Evolutionary conservation across 1,140 invertebrate genomes (phyloP).

Genomic region (Listronotus bonariensis): DNA sequence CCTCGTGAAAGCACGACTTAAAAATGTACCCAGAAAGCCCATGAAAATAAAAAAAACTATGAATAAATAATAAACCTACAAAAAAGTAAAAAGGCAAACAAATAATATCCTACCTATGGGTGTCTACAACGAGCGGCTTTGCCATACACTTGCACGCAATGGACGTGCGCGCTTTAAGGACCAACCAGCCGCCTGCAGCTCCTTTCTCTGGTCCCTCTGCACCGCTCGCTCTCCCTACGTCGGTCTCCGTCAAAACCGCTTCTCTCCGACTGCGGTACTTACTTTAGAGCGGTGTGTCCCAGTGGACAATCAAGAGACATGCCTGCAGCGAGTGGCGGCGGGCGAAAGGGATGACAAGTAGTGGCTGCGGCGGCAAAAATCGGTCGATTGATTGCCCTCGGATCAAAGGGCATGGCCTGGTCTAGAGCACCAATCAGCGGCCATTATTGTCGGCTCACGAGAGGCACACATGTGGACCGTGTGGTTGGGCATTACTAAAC

Average conservation of each 20-base stretch:
- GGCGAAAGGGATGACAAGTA: slow-evolving; percentile 18
- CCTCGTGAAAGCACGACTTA: not conserved
- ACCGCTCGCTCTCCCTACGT: slow-evolving; percentile 27
- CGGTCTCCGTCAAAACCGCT: slow-evolving; percentile 14
- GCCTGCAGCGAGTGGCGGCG: slow-evolving; percentile 24
- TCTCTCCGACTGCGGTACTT: slow-evolving; percentile 15
- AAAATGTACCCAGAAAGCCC: not conserved
- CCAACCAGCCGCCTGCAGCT: slow-evolving; percentile 34
- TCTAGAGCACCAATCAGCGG: slow-evolving; percentile 10
- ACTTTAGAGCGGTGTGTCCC: slow-evolving; percentile 10
- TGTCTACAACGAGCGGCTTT: slow-evolving; percentile 19
- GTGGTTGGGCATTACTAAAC: slow-evolving; percentile 27
- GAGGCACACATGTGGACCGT: slow-evolving; percentile 35
- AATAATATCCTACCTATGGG: slow-evolving; percentile 39
- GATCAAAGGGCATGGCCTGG: slow-evolving; percentile 10
- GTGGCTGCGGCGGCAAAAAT: slow-evolving; percentile 26
- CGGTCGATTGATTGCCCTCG: slow-evolving; percentile 10
- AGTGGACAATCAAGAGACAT: slow-evolving; percentile 20
- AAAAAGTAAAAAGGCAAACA: slow-evolving; percentile 26
- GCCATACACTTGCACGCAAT: slow-evolving; percentile 9
- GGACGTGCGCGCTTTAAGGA: not conserved
- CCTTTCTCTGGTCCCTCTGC: slow-evolving; percentile 32
- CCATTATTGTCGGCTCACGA: slow-evolving; percentile 13
- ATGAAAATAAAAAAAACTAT: not conserved
- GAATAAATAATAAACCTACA: slow-evolving; percentile 6